Base-by-base conservation (phyloP, 2,113 vertebrate species). In the Rutilus rutilus region DNA sequence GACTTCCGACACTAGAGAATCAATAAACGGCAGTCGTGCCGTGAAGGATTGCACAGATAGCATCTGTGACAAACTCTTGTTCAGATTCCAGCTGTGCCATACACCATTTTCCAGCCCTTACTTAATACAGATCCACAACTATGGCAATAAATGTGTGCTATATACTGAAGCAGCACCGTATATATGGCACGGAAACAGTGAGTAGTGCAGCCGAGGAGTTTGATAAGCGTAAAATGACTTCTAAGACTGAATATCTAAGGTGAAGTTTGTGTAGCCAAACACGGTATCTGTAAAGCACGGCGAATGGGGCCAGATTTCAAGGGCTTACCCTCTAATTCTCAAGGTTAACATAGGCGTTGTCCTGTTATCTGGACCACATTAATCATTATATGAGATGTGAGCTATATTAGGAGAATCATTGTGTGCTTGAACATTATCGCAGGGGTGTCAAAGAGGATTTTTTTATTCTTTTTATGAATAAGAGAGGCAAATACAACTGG, bases 1-100 rank as follows among this genome's bases (percentile, higher is more conserved):
- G 62, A 83, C 73, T 76, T 84, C 27, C 76, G 39, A 71, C 74
- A 77, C 85, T 77, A 87, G 78, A 10, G 52, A 85, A 87, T 89
- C 88, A 85, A 85, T 87, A 82, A 89, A 89, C 85, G 71, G 54
- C 86, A 57, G 67, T 84, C 73, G 50, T 75, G 83, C 83, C 69
- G 30, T 89, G 47, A 75, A 81, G 60, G 82, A 85, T 85, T 85
- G 84, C 52, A 82, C 73, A 64, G 78, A 85, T 85, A 85, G 73
- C 73, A 85, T 89, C 82, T 86, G 78, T 78, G 71, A 25, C 82
- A 52, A 76, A 85, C 71, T 75, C 62, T 60, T 82, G 42, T 57
- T 57, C 60, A 11, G 62, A 65, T 57, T 42, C 78, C 83, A 76
- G 64, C 27, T 33, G 73, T 82, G 77, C 27, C 30, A 71, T 65